These are phyloP conservation scores for Chloroclysta siterata DNA, from an alignment of 2,888 invertebrate genomes.

Conservation along the genomic window DNA sequence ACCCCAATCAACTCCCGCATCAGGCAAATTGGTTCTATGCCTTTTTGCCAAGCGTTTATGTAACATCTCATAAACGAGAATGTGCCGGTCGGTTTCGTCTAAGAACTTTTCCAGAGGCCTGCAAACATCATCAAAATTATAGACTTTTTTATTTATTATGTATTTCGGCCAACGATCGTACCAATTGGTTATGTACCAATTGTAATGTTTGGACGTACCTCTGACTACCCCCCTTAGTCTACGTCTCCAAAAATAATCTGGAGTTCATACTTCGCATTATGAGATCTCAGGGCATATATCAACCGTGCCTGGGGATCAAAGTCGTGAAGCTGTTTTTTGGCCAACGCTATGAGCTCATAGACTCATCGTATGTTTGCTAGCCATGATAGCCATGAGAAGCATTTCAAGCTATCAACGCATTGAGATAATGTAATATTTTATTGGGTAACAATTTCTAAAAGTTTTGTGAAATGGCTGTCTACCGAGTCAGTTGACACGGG, in stretches of 20 bases:
- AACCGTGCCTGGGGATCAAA: no score
- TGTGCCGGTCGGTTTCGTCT: not conserved
- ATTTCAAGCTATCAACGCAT: conserved; percentile 14
- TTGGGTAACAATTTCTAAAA: conserved; percentile 31
- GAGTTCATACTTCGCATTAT: no score
- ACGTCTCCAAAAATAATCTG: no score
- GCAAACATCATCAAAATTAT: not conserved
- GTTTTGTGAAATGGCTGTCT: conserved; percentile 31
- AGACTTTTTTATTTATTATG: not conserved
- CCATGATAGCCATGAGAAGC: conserved; percentile 1
- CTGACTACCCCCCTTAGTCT: no score
- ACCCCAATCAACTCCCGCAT: conserved; percentile 66
- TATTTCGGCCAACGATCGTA: not conserved
- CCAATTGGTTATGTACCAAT: no score
- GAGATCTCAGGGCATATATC: no score
- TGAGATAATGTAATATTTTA: conserved; percentile 16
- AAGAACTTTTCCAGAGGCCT: not conserved
- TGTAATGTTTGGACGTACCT: no score
- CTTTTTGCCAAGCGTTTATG: conserved; percentile 51
- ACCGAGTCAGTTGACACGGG: conserved; percentile 50
- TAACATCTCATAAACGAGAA: conserved; percentile 42
- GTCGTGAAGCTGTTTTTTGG: no score
- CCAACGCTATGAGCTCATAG: no score
- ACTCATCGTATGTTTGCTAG: not conserved
- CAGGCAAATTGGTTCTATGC: conserved; percentile 59